These are phyloP conservation scores for Seira ritae DNA, from an alignment of 2,888 invertebrate species.

Conservation along the genomic window DNA sequence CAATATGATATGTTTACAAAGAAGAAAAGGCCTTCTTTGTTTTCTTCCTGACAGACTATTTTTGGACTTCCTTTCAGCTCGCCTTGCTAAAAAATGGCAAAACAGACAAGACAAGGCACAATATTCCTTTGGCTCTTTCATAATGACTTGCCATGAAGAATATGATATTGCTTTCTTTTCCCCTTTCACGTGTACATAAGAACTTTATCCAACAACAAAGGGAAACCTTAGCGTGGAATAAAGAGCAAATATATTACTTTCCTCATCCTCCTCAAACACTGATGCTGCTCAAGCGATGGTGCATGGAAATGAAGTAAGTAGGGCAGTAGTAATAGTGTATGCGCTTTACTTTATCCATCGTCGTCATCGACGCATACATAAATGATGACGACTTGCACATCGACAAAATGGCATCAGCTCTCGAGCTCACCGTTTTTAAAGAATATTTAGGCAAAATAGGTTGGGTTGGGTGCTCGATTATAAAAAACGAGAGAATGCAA, in stretches of 20 bases:
- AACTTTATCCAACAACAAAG: no score
- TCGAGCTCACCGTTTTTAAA: constrained; percentile 48
- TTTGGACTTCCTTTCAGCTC: not conserved
- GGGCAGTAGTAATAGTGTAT: constrained; percentile 39
- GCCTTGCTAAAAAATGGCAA: not conserved
- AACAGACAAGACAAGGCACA: constrained; percentile 15
- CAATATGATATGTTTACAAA: constrained; percentile 53
- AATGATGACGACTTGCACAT: constrained; percentile 48
- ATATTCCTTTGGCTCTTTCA: not conserved
- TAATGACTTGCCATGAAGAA: no score
- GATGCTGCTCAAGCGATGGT: constrained; percentile 15
- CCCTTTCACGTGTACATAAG: no score
- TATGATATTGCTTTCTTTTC: no score
- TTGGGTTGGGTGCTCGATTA: constrained; percentile 30
- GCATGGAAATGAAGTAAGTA: constrained; percentile 56
- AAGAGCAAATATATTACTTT: not conserved
- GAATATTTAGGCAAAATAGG: constrained; percentile 54
- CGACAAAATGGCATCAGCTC: constrained; percentile 19
- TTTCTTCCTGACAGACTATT: constrained; percentile 27
- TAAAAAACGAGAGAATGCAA: not conserved
- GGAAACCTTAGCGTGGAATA: not conserved
- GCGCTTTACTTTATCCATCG: constrained; percentile 6
- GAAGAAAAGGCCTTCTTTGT: constrained; percentile 39
- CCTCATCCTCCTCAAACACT: constrained; percentile 12
- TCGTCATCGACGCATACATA: constrained; percentile 56